phyloP scores from a whole-genome alignment of 35 echinoderm and acorn worm species.

The Strongylocentrotus purpuratus region DNA sequence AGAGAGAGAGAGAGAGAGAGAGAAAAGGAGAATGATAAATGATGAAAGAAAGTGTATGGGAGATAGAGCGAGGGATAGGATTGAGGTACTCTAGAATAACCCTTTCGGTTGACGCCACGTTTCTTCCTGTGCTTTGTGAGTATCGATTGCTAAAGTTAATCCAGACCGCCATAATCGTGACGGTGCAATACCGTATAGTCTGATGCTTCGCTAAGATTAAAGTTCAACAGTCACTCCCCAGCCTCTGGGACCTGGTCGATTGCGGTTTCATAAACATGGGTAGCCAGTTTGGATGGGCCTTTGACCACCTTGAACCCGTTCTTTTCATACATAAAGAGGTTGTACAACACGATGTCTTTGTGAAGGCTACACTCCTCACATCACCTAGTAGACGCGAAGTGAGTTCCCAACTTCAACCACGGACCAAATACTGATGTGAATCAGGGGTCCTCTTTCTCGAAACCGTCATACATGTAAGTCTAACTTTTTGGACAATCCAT shows the following conservation, averaged over 20 bases:
- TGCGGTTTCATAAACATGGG: neutral
- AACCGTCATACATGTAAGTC: too few species aligned
- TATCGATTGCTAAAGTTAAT: constrained; percentile 5
- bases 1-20: too few species aligned
- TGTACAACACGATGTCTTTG: too few species aligned
- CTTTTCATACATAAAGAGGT: too few species aligned
- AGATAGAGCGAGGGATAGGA: neutral
- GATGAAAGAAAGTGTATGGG: neutral
- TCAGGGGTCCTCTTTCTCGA: too few species aligned
- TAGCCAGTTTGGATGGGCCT: neutral
- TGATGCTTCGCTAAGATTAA: neutral
- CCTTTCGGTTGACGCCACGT: neutral
- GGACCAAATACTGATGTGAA: too few species aligned
- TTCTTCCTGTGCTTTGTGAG: neutral
- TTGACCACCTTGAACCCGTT: neutral
- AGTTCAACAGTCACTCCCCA: neutral
- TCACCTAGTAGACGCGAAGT: too few species aligned
- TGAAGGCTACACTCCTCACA: too few species aligned
- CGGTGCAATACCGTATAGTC: neutral
- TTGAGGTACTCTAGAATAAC: neutral
- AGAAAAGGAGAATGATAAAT: too few species aligned
- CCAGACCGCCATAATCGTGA: neutral
- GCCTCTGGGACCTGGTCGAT: neutral
- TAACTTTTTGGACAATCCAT: too few species aligned
- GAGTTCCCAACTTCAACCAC: too few species aligned